Conservation (phyloP, 2,888 invertebrate genomes). For the Colostygia pectinataria region DNA sequence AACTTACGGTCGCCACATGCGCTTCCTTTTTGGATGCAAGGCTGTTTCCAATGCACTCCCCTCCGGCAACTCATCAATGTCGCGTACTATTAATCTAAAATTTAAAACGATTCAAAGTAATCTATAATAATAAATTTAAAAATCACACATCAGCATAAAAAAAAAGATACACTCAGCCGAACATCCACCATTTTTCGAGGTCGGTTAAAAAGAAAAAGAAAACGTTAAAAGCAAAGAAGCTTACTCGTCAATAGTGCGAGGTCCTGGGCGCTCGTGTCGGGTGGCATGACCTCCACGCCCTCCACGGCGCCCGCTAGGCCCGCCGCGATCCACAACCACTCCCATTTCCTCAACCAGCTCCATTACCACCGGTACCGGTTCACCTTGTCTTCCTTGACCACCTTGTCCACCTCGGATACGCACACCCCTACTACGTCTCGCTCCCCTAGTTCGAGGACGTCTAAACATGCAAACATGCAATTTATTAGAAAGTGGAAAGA, state of each 20-base stretch:
- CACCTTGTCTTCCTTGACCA: constrained; percentile 8
- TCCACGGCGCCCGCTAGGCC: constrained; percentile 8
- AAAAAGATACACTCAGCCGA: no score
- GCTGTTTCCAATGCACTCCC: constrained; percentile 4
- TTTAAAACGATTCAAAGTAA: constrained; percentile 5
- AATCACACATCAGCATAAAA: no score
- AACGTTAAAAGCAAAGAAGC: constrained; percentile 9
- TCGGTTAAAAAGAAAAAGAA: constrained; percentile 11
- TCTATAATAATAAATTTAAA: constrained; percentile 11
- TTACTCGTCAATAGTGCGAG: constrained; percentile 12
- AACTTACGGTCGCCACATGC: constrained; percentile 8
- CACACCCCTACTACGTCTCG: constrained; percentile 6
- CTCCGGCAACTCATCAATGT: constrained; percentile 6
- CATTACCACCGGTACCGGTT: constrained; percentile 5
- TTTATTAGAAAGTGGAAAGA: constrained; percentile 4
- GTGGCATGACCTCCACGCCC: constrained; percentile 7
- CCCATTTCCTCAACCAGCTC: constrained; percentile 1
- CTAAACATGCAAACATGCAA: constrained; percentile 7
- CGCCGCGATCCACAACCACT: constrained; percentile 10
- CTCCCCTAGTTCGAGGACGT: constrained; percentile 3
- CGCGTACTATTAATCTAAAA: not conserved
- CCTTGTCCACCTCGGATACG: constrained; percentile 11
- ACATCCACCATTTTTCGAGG: constrained; percentile 10
- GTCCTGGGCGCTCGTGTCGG: constrained; percentile 11
- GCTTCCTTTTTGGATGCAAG: constrained; percentile 12